Conservation (phyloP, 2,797 vertebrate species). For the Muraenolepis orangiensis region DNA sequence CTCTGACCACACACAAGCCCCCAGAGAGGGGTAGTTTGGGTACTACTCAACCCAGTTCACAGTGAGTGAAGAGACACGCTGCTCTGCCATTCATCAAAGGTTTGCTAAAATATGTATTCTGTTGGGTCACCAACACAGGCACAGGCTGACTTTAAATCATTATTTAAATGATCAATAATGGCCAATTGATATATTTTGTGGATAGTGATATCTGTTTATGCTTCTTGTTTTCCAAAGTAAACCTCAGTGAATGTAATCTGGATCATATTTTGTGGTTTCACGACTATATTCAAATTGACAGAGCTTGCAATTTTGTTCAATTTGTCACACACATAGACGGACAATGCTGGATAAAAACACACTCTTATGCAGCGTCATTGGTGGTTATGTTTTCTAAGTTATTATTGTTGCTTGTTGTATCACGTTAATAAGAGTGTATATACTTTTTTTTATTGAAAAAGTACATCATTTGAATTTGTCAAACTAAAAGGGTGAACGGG, state of each 20-base stretch:
- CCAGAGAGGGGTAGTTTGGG: slow-evolving; percentile 1
- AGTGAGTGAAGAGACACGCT: neutral
- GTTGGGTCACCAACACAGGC: neutral
- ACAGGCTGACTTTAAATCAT: neutral
- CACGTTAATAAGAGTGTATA: neutral
- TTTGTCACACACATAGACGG: neutral
- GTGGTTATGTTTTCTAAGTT: neutral
- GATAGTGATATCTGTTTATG: neutral
- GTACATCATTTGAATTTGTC: neutral
- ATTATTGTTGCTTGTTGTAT: neutral
- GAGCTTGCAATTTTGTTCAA: neutral
- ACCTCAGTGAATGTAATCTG: slow-evolving; percentile 1
- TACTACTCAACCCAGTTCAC: neutral
- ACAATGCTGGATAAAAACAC: neutral
- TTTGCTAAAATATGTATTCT: neutral
- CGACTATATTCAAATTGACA: neutral
- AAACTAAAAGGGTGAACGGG: neutral
- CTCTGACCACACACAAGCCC: slow-evolving; percentile 11
- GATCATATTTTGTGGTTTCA: neutral
- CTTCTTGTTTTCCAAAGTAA: neutral
- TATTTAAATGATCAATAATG: neutral
- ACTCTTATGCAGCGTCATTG: neutral
- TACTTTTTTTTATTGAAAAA: no score
- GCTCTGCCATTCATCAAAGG: neutral
- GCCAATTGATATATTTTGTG: neutral